Evolutionary conservation across 2,888 invertebrate species (phyloP).

Genomic region (Actias luna): DNA sequence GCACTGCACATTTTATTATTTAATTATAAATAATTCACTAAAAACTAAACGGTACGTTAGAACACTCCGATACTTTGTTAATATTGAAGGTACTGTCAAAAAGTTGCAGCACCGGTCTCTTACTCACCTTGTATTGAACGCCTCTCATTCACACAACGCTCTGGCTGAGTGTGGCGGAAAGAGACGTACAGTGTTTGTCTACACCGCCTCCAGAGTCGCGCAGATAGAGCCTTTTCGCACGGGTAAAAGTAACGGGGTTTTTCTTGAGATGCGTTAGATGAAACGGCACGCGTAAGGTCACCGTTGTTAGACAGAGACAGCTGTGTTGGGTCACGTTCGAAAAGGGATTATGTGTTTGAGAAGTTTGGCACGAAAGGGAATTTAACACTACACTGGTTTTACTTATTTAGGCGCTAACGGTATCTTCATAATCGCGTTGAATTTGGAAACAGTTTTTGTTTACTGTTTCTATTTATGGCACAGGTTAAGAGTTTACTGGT

Average conservation of each 20-base stretch:
- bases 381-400: not conserved
- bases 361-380: conserved; percentile 13
- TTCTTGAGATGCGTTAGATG: conserved; percentile 76
- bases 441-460: not conserved
- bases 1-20: conserved; percentile 18
- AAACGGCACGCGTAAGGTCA: conserved; percentile 57
- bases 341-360: conserved; percentile 10
- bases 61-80: conserved; percentile 16
- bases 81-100: conserved; percentile 65
- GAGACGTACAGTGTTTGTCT: conserved; percentile 36
- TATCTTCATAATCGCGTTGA: not conserved
- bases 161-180: conserved; percentile 28
- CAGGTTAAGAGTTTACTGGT: not conserved
- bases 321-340: conserved; percentile 60
- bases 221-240: conserved; percentile 80
- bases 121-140: conserved; percentile 50
- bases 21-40: conserved; percentile 33
- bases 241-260: conserved; percentile 81
- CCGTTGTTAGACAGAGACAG: conserved; percentile 48
- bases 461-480: not conserved
- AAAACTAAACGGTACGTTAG: conserved; percentile 42
- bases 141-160: conserved; percentile 31
- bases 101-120: conserved; percentile 76
- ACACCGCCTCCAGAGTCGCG: conserved; percentile 35
- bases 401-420: not conserved